Conservation (phyloP, 2,113 vertebrate species). For the Paedocypris sp. region DNA sequence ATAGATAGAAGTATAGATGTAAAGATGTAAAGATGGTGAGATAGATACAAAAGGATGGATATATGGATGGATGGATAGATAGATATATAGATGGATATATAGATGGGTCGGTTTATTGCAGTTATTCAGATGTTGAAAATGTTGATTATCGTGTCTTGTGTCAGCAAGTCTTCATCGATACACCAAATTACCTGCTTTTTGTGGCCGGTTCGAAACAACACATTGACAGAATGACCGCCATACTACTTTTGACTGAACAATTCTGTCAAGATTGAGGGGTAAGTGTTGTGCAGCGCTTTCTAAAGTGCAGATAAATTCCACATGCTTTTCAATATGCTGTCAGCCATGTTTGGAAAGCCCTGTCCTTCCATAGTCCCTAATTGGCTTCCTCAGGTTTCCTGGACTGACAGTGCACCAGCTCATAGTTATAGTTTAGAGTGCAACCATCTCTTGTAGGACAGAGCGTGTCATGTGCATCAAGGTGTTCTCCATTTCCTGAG, state of each 20-base stretch:
- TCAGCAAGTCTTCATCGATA: too few species aligned
- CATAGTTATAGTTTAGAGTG: background rate
- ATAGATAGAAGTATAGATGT: too few species aligned
- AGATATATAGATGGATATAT: too few species aligned
- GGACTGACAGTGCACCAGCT: background rate
- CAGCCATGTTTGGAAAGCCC: background rate
- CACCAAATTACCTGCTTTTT: too few species aligned
- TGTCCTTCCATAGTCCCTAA: background rate
- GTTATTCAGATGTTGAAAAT: too few species aligned
- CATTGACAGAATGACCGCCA: too few species aligned
- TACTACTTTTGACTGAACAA: background rate
- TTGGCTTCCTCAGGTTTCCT: background rate
- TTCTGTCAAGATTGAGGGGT: background rate
- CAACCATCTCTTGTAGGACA: background rate
- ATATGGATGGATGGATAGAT: too few species aligned
- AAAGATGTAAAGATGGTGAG: too few species aligned
- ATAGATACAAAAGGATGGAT: too few species aligned
- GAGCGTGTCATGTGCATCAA: background rate
- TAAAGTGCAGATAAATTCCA: background rate
- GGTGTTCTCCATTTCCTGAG: background rate
- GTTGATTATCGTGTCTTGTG: too few species aligned
- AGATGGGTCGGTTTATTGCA: too few species aligned
- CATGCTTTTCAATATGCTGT: background rate
- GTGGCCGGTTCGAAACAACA: too few species aligned
- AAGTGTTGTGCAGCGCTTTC: background rate